Base-by-base conservation (phyloP, 2,113 vertebrate genomes). In the Tichodroma muraria region DNA sequence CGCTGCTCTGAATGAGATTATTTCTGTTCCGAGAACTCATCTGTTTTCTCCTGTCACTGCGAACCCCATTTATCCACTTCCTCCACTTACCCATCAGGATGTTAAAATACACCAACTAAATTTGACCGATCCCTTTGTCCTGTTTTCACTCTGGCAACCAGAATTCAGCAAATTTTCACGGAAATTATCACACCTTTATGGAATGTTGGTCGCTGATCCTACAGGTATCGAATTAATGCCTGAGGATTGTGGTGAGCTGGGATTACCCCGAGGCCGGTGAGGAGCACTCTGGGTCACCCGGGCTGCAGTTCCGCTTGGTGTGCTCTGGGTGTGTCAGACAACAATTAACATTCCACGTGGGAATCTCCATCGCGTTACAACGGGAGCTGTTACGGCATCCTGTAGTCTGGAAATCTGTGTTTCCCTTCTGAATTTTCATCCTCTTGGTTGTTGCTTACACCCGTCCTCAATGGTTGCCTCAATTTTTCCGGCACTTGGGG, bases 341-440 rank as follows among this genome's bases (percentile, higher is more conserved):
- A 7, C 35, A 33, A 21, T 49, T 19, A 79, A 23, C 60, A 40
- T 50, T 76, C 84, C 35, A 37, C 40, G 27, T 0, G 3, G 59
- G 57, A 72, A 59, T 57, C 77, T n/a, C 42, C 12, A 1, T 19
- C 2, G 0, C 3, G 3, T 45, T 64, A 37, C 24, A 37, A 4
- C 0, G 0, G 25, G 33, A 68, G 35, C 13, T 21, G 6, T 61
- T 7, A 2, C 0, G 1, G 18, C 24, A 18, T 18, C 10, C 24
- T 16, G 8, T 1, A 15, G 4, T 1, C 40, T 14, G 49, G 15
- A 35, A 60, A 27, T 13, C 23, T 16, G 5, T 8, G 12, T 37
- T 66, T 65, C 50, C 22, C 20, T 69, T 75, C 15, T 22, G 19
- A 20, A 4, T 76, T 45, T 23, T 30, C 57, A 20, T 28, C 72